Percentiles rank a stretch among this genome's conserved stretches.
Conservation (phyloP, 2,888 invertebrate genomes). For the Baccha elongata region DNA sequence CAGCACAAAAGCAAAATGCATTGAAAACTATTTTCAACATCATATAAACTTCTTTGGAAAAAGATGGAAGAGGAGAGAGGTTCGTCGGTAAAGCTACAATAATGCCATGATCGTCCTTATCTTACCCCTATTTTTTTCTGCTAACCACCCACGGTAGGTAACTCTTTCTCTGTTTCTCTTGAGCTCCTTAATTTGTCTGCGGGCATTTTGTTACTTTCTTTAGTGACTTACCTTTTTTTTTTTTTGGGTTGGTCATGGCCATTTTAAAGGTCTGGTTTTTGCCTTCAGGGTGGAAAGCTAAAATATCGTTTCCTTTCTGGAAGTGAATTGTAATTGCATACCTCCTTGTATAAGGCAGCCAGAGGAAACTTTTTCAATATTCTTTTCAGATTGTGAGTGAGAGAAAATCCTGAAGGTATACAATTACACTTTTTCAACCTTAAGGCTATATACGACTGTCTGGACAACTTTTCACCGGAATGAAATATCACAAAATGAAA, state of each 20-base stretch:
- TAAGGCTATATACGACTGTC: slow-evolving; percentile 65
- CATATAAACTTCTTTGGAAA: slow-evolving; percentile 60
- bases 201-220: slow-evolving; percentile 64
- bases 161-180: slow-evolving; percentile 34
- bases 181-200: slow-evolving; percentile 68
- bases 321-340: slow-evolving; percentile 72
- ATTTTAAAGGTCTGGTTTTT: slow-evolving; percentile 69
- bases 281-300: slow-evolving; percentile 66
- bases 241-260: slow-evolving; percentile 66
- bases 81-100: background rate
- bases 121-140: too few relatives aligned
- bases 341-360: slow-evolving; percentile 68
- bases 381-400: slow-evolving; percentile 69
- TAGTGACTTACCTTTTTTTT: slow-evolving; percentile 70
- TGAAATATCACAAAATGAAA: slow-evolving; percentile 65
- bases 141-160: background rate
- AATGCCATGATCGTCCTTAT: too few relatives aligned
- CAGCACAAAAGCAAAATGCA: slow-evolving; percentile 62
- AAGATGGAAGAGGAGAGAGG: slow-evolving; percentile 20
- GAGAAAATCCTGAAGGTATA: slow-evolving; percentile 66
- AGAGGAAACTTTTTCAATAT: slow-evolving; percentile 72
- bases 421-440: slow-evolving; percentile 64
- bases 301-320: slow-evolving; percentile 72
- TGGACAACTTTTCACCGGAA: slow-evolving; percentile 61
- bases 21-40: slow-evolving; percentile 71